Percentiles rank a stretch among this genome's conserved stretches.
phyloP scores from a whole-genome alignment of 2,113 vertebrate genomes.

The Struthio camelus region DNA sequence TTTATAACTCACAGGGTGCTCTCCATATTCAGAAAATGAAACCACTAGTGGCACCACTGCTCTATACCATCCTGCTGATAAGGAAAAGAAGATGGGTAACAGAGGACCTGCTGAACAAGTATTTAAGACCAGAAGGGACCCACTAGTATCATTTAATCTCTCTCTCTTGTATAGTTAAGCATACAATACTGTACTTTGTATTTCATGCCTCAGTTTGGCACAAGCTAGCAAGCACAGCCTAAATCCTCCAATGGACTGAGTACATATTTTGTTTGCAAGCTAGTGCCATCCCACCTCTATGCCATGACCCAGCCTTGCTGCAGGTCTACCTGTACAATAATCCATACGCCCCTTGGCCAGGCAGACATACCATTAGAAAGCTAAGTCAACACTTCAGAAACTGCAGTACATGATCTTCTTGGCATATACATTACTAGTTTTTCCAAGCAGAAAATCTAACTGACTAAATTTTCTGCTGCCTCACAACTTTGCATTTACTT shows the following conservation, averaged over 20 bases:
- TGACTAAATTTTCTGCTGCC: not conserved
- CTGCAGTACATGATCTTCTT: not conserved
- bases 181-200: rapidly evolving
- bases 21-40: not conserved
- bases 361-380: not conserved
- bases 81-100: not conserved
- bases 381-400: not conserved
- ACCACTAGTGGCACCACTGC: not conserved
- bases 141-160: not conserved
- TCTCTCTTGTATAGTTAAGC: not conserved
- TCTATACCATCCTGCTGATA: not conserved
- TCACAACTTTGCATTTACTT: not conserved
- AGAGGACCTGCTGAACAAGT: not conserved
- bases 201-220: not conserved
- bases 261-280: rapidly evolving
- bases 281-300: rapidly evolving
- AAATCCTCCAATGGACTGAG: not conserved
- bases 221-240: not conserved
- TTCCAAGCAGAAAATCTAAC: not conserved
- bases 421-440: not conserved
- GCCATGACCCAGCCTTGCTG: not conserved
- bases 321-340: not conserved
- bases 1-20: not conserved
- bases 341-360: rapidly evolving
- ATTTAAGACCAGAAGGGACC: not conserved